Base-by-base conservation (phyloP, 64 coral and sea anemone genomes). In the Dendronephthya gigantea region DNA sequence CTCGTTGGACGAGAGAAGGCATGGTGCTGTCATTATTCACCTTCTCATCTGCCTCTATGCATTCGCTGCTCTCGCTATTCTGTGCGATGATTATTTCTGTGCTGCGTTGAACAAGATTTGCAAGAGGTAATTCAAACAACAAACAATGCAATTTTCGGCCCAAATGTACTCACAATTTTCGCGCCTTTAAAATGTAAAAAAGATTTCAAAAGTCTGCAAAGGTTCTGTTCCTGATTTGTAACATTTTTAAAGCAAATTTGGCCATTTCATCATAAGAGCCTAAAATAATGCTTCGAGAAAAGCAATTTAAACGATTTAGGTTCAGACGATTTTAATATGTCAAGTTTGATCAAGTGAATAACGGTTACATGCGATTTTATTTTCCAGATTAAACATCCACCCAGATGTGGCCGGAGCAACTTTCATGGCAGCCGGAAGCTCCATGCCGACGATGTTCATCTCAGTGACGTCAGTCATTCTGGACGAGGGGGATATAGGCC, bases 361-460 rank as follows among this genome's bases (percentile, higher is more conserved):
- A 27, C 68, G 1, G n/a, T n/a, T n/a, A n/a, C 36, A 0, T 35
- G 9, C 13, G 4, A 11, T 79, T 79, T 1, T 29, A 62, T 62
- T 3, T 62, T 39, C 72, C 35, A 98, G 95, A 50, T 87, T 98
- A 43, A 87, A 92, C 34, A 98, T 98, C 51, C 95, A 92, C 15
- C 93, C 95, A 47, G 95, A 98, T 65, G 95, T 98, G 31, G 95
- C 95, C 30, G 95, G 95, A 66, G 95, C 95, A 35, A 98, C 95
- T 36, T 98, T 98, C 84, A 98, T 98, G 95, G 95, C 95, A 7
- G 95, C 95, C 6, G 95, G 95, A 68, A 98, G 95, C 75, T 98
- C 95, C 40, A 98, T 93, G 95, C 95, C 95, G 8, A 98, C 95
- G 4, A 83, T 98, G 66, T 98, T 93, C 55, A 98, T 98, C 17